A percentile compares a stretch with the other conserved stretches of the same genome.
Evolutionary conservation across 2,888 invertebrate species (phyloP).

Genomic region (Megamerina dolium): DNA sequence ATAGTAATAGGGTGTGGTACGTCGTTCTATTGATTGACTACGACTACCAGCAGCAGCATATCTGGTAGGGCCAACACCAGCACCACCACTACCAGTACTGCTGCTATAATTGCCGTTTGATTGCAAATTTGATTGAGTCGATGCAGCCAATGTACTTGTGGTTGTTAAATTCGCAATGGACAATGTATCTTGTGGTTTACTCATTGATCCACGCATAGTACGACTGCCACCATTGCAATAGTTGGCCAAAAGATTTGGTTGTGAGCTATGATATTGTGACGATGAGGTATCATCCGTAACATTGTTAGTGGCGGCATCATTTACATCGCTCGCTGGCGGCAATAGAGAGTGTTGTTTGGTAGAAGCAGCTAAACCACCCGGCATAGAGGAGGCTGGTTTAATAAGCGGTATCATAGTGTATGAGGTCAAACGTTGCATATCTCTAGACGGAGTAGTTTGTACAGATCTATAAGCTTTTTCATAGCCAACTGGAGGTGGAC

Average conservation of each 20-base stretch:
- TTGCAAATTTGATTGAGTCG: slow-evolving; percentile 24
- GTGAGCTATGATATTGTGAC: slow-evolving; percentile 37
- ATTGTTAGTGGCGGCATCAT: slow-evolving; percentile 15
- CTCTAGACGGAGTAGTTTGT: slow-evolving; percentile 7
- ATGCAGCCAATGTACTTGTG: slow-evolving; percentile 23
- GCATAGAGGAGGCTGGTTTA: slow-evolving; percentile 47
- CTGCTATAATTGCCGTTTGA: slow-evolving; percentile 8
- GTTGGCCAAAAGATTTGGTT: slow-evolving; percentile 36
- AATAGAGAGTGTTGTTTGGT: slow-evolving; percentile 16
- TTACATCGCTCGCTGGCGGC: slow-evolving; percentile 7
- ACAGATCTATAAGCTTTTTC: slow-evolving; percentile 7
- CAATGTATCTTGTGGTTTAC: slow-evolving; percentile 24
- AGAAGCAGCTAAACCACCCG: slow-evolving; percentile 39
- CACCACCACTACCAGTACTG: not conserved
- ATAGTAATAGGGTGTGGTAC: slow-evolving; percentile 47
- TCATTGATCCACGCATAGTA: slow-evolving; percentile 10
- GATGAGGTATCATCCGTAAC: slow-evolving; percentile 26
- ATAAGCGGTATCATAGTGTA: slow-evolving; percentile 43
- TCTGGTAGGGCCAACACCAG: slow-evolving; percentile 14
- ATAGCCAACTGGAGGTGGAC: slow-evolving; percentile 29
- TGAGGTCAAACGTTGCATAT: slow-evolving; percentile 29
- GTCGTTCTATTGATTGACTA: slow-evolving; percentile 31
- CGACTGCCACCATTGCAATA: slow-evolving; percentile 15
- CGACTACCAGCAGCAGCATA: not conserved
- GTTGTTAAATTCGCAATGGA: slow-evolving; percentile 33